Evolutionary conservation across 1,140 invertebrate species (phyloP).

Genomic region (Diorhabda sublineata): DNA sequence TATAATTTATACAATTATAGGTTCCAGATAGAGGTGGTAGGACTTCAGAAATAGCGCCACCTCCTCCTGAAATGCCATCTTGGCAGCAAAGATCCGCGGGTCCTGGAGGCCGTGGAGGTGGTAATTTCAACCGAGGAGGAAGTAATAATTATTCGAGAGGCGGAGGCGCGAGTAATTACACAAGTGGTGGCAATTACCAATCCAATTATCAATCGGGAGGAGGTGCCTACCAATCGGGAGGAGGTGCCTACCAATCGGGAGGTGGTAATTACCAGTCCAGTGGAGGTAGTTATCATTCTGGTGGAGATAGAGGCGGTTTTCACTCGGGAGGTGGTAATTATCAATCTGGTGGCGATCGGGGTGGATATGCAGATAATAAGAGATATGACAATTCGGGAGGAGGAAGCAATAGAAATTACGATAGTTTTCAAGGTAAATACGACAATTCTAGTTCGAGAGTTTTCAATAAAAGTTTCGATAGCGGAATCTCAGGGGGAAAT

Average conservation of each 20-base stretch:
- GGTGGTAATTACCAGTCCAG: conserved; percentile 23
- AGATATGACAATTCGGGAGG: conserved; percentile 23
- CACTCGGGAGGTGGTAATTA: neutral
- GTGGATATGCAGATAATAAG: conserved; percentile 18
- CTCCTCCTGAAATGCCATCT: conserved; percentile 92
- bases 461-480: neutral
- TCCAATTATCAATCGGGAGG: conserved; percentile 6
- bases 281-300: conserved; percentile 15
- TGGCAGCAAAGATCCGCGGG: conserved; percentile 66
- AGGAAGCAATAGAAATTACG: conserved; percentile 18
- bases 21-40: conserved; percentile 87
- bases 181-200: conserved; percentile 16
- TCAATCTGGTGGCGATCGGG: conserved; percentile 6
- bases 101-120: conserved; percentile 37
- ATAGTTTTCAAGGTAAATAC: conserved; percentile 14
- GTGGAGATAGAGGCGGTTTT: conserved; percentile 4
- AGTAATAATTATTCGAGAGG: conserved; percentile 28
- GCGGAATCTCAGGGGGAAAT: conserved; percentile 23
- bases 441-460: conserved; percentile 2
- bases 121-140: conserved; percentile 33
- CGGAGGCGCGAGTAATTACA: conserved; percentile 20
- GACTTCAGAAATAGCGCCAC: conserved; percentile 81
- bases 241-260: conserved; percentile 14
- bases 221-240: conserved; percentile 18
- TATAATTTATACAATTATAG: conserved; percentile 39